Evolutionary conservation across 2,888 invertebrate species (phyloP).

Genomic region (Callinectes sapidus): DNA sequence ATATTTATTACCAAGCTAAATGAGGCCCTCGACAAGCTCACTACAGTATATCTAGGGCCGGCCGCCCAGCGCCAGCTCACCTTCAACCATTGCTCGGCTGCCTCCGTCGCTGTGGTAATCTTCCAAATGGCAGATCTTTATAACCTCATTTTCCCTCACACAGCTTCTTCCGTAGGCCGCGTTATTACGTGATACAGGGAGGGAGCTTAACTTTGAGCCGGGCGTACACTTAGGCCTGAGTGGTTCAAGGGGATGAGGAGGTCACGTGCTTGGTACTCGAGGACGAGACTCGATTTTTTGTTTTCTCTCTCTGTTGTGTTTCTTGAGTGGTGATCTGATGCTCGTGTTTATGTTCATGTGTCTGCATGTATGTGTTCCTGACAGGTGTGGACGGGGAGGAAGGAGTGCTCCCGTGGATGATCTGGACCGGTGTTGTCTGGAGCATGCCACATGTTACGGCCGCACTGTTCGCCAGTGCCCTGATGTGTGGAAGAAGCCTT

Average conservation of each 20-base stretch:
- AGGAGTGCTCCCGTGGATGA: slow-evolving; percentile 68
- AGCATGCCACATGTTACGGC: slow-evolving; percentile 70
- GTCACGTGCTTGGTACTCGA: background rate
- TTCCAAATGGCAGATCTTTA: slow-evolving; percentile 46
- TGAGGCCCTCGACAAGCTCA: background rate
- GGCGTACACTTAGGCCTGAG: slow-evolving; percentile 26
- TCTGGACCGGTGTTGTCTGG: slow-evolving; percentile 67
- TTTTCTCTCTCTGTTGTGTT: background rate
- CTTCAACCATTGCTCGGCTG: slow-evolving; percentile 6
- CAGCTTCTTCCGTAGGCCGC: slow-evolving; percentile 45
- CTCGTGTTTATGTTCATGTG: background rate
- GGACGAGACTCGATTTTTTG: background rate
- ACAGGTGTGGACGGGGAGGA: slow-evolving; percentile 69
- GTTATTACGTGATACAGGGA: slow-evolving; percentile 43
- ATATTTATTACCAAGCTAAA: background rate
- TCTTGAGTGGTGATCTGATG: background rate
- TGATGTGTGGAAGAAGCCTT: slow-evolving; percentile 66
- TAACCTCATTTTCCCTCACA: slow-evolving; percentile 36
- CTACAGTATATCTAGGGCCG: background rate
- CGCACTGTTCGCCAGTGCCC: slow-evolving; percentile 59
- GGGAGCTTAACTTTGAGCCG: background rate
- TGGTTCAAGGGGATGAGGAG: slow-evolving; percentile 52
- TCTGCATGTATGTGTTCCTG: background rate
- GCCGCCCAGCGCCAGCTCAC: background rate
- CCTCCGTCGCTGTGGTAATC: slow-evolving; percentile 36